These are phyloP conservation scores for Poeciliopsis retropinna DNA, from an alignment of 2,113 vertebrate species.

Conservation along the genomic window DNA sequence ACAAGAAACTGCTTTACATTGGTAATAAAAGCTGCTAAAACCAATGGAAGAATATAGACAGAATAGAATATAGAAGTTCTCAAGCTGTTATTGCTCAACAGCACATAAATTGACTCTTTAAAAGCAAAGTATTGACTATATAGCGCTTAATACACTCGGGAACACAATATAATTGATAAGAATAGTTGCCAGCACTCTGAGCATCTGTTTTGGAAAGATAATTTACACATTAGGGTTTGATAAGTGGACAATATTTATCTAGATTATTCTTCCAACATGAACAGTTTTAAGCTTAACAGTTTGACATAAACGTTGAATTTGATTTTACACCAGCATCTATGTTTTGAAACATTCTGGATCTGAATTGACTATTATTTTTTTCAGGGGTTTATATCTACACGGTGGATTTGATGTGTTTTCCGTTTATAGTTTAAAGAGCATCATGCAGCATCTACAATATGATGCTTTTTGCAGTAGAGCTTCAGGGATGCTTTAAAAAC, in stretches of 20 bases:
- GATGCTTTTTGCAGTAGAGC: slow-evolving; percentile 7
- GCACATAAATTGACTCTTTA: no score
- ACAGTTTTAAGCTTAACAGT: not conserved
- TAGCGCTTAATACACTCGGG: no score
- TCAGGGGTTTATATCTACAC: slow-evolving; percentile 6
- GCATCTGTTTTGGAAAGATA: no score
- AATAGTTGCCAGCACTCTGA: no score
- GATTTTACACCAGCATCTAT: not conserved
- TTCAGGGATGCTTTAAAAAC: slow-evolving; percentile 18
- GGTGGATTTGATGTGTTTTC: slow-evolving; percentile 11
- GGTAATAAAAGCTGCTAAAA: no score
- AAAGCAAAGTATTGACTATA: no score
- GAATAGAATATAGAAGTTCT: no score
- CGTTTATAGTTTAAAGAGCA: slow-evolving; percentile 11
- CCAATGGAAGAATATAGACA: no score
- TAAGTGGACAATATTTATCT: not conserved
- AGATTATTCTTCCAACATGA: not conserved
- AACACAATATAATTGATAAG: no score
- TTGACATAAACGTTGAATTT: not conserved
- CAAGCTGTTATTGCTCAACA: no score
- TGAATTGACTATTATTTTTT: slow-evolving; percentile 23
- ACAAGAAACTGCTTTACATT: no score
- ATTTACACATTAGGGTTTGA: no score
- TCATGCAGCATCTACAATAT: slow-evolving; percentile 20
- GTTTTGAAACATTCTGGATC: not conserved